A percentile compares a stretch with the other conserved stretches of the same genome.
Conservation (phyloP, 2,797 vertebrate species). For the Peromyscus attwateri region DNA sequence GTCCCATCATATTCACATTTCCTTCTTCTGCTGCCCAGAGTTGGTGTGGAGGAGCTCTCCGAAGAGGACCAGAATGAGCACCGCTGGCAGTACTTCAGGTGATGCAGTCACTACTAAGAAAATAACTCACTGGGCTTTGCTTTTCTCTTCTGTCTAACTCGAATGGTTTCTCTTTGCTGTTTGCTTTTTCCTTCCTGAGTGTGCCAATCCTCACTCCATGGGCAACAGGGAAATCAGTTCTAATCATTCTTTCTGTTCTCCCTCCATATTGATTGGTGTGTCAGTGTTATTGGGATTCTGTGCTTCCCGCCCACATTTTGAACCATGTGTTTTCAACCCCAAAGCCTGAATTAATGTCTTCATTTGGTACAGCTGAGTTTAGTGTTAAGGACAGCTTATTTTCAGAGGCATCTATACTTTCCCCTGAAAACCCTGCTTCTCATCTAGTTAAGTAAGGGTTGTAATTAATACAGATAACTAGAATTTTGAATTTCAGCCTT, state of each 20-base stretch:
- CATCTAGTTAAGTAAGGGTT: constrained; percentile 26
- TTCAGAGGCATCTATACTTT: constrained; percentile 9
- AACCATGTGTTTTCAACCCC: not conserved
- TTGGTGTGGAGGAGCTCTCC: constrained; percentile 88
- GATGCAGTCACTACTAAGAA: constrained; percentile 86
- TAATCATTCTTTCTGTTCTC: constrained; percentile 27
- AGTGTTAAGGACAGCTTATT: not conserved
- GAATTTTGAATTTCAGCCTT: constrained; percentile 54
- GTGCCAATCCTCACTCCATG: constrained; percentile 58
- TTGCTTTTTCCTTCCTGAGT: constrained; percentile 39
- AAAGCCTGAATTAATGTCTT: constrained; percentile 23
- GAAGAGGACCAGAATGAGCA: constrained; percentile 89
- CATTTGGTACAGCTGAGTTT: constrained; percentile 33
- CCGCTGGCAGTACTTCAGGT: constrained; percentile 92
- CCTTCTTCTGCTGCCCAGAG: constrained; percentile 92
- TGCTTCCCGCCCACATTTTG: not conserved
- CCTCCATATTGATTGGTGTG: constrained; percentile 55
- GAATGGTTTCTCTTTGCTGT: constrained; percentile 67
- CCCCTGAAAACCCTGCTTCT: not conserved
- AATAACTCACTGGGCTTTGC: constrained; percentile 83
- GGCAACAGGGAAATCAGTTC: constrained; percentile 19
- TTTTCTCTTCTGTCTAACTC: constrained; percentile 86
- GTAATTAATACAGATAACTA: constrained; percentile 22
- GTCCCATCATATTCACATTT: constrained; percentile 81
- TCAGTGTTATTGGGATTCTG: not conserved